These are phyloP conservation scores for Panulirus ornatus DNA, from an alignment of 1,140 invertebrate genomes.

Conservation along the genomic window DNA sequence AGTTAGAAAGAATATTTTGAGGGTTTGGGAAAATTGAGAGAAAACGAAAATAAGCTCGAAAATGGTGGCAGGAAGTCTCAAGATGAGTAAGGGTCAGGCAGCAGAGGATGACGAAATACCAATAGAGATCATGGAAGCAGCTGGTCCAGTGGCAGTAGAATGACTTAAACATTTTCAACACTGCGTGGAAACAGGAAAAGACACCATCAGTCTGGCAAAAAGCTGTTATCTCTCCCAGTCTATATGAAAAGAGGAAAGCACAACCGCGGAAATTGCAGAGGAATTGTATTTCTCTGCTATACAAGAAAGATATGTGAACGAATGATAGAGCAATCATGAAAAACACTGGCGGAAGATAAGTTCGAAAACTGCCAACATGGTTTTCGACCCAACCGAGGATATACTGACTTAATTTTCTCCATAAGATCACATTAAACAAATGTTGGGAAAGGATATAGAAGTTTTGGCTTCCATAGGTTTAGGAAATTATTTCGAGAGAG, in stretches of 20 bases:
- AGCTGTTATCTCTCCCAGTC: not conserved
- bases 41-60: not conserved
- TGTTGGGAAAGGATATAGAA: constrained; percentile 12
- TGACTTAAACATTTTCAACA: constrained; percentile 5
- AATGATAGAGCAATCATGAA: constrained; percentile 3
- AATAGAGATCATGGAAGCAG: not conserved
- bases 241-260: not conserved
- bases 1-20: constrained; percentile 18
- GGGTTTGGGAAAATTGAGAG: not conserved
- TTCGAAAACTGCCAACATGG: not conserved
- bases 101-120: not conserved
- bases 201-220: constrained; percentile 9
- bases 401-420: constrained; percentile 12
- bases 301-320: constrained; percentile 6
- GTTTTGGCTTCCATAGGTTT: no score
- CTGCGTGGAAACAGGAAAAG: no score
- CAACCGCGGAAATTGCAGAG: constrained; percentile 3
- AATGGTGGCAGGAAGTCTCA: not conserved
- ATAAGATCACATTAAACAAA: constrained; percentile 21
- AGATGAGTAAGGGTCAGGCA: not conserved
- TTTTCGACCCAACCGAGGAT: not conserved
- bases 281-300: not conserved
- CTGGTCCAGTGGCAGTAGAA: not conserved
- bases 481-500: no score
- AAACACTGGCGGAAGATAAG: not conserved